phyloP scores from a whole-genome alignment of 2,113 vertebrate species.

The Hirundichthys speculiger region DNA sequence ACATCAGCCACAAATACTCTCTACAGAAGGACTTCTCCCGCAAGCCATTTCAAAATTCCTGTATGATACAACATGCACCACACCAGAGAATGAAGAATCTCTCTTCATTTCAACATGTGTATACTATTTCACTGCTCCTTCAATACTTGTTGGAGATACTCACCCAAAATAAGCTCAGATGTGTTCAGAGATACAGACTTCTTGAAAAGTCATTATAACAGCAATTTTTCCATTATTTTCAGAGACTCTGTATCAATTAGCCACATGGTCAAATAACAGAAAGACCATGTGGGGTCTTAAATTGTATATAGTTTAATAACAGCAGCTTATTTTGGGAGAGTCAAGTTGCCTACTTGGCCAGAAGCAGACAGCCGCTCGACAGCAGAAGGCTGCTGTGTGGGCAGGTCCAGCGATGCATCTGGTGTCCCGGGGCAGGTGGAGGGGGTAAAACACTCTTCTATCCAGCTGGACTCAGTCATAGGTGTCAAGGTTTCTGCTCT shows the following conservation, averaged over 20 bases:
- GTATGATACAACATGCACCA: constrained; percentile 71
- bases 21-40: constrained; percentile 41
- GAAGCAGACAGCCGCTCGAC: constrained; percentile 89
- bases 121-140: constrained; percentile 29
- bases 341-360: constrained; percentile 87
- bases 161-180: constrained; percentile 68
- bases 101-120: constrained; percentile 41
- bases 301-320: constrained; percentile 22
- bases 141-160: constrained; percentile 10
- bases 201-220: constrained; percentile 20
- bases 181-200: background rate
- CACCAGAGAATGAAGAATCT: constrained; percentile 40
- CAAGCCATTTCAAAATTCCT: constrained; percentile 46
- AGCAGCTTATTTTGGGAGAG: constrained; percentile 70
- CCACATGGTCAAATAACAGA: constrained; percentile 31
- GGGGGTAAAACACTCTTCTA: constrained; percentile 67
- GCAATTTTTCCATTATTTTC: background rate
- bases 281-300: constrained; percentile 26
- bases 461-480: constrained; percentile 77
- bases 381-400: constrained; percentile 72
- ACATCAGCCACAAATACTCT: constrained; percentile 54
- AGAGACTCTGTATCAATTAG: constrained; percentile 17
- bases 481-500: constrained; percentile 71
- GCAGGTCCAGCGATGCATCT: constrained; percentile 71
- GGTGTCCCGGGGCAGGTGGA: constrained; percentile 59